Conservation (phyloP, 1,140 invertebrate genomes). For the Trachymyrmex cornetzi region DNA sequence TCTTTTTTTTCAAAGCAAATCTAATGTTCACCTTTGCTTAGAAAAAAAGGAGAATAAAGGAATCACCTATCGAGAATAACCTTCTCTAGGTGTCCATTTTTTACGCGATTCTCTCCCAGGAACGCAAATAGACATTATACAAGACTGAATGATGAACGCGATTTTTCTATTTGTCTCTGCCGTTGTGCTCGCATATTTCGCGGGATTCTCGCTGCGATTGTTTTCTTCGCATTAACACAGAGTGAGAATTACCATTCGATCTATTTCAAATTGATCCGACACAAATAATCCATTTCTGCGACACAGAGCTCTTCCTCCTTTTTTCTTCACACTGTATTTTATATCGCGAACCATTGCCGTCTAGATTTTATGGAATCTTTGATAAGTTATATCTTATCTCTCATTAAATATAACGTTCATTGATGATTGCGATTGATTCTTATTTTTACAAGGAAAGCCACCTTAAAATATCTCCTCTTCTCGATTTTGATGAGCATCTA, state of each 20-base stretch:
- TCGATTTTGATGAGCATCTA: neutral
- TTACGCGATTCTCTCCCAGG: neutral
- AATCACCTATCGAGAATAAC: neutral
- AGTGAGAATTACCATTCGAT: neutral
- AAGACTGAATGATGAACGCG: conserved; percentile 63
- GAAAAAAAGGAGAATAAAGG: neutral
- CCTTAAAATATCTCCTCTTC: neutral
- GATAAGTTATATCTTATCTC: conserved; percentile 7
- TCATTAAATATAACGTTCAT: neutral
- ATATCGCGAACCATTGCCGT: neutral
- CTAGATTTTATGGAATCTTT: conserved; percentile 1
- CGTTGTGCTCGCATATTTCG: neutral
- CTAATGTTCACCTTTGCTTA: neutral
- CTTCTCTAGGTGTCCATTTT: neutral
- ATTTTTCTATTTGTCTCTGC: neutral
- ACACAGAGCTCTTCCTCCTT: neutral
- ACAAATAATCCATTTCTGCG: neutral
- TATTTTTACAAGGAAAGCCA: neutral
- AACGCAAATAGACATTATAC: conserved; percentile 48
- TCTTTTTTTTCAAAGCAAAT: neutral
- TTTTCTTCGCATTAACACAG: neutral
- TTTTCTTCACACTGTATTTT: neutral
- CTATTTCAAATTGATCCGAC: neutral
- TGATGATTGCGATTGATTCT: neutral
- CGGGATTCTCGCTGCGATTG: neutral